These are phyloP conservation scores for Alces alces DNA, from an alignment of 2,113 vertebrate species.

Conservation along the genomic window DNA sequence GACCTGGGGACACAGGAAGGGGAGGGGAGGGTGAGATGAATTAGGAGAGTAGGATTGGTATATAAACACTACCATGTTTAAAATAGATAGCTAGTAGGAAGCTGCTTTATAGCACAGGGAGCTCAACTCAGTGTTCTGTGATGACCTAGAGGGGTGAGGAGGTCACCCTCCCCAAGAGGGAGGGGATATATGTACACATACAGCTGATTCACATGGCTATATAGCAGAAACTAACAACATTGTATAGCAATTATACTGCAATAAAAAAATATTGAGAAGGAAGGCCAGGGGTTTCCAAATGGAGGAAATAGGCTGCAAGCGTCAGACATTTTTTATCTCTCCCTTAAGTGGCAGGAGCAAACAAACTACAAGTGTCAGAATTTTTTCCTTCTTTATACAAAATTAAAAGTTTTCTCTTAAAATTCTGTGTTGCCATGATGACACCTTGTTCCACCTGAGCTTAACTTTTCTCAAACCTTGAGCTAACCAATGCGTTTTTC, in stretches of 20 bases:
- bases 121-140: too few relatives aligned
- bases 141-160: background rate
- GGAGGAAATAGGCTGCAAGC: background rate
- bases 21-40: background rate
- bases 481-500: background rate
- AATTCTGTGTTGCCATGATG: background rate
- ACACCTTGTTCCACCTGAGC: background rate
- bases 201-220: background rate
- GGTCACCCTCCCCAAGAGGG: background rate
- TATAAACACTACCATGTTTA: background rate
- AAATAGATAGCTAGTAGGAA: background rate
- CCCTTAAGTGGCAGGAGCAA: background rate
- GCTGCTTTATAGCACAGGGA: too few relatives aligned
- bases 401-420: background rate
- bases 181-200: background rate
- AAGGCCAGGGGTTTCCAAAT: background rate
- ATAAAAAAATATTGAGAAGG: background rate
- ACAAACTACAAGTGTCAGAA: background rate
- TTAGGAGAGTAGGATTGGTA: background rate
- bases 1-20: background rate
- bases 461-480: background rate
- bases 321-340: background rate
- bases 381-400: background rate
- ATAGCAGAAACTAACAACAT: background rate
- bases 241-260: background rate